Evolutionary conservation across 2,113 vertebrate genomes (phyloP), one percentile per base, ranked within the genome.

Genomic region (Ailuropoda melanoleuca): DNA sequence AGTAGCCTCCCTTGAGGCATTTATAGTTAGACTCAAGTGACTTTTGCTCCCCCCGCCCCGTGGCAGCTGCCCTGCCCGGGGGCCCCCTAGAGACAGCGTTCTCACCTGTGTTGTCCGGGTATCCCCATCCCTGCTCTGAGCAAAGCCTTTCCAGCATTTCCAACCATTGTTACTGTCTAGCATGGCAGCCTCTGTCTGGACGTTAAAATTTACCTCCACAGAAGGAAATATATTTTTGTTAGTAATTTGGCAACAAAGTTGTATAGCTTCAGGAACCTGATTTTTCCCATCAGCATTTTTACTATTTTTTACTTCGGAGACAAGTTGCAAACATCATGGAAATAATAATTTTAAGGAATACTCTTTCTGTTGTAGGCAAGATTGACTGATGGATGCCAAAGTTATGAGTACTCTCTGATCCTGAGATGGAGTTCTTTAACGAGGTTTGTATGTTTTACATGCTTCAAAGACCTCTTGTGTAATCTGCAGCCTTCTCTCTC

Each of bases 211-310:
- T 83, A 62, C 50, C 87, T 90, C 55, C 50, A 34, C 31, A 46
- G n/a, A 97, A 93, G 75, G 43, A 90, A 37, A 82, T 37, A 12
- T 11, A 84, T 39, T 64, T 95, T 74, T n/a, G 18, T 96, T 94
- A 77, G 7, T 37, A 56, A 72, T 88, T 34, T 94, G 46, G 31
- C 37, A 94, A 72, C 17, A 60, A 55, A 26, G 14, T 62, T 95
- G 15, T 58, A 11, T 58, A 39, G 56, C 34, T 64, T 75, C 0
- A 8, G 12, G 13, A 53, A 55, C 2, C 8, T 56, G 70, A 37
- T 81, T 85, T 95, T 58, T 62, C 48, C n/a, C n/a, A 66, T 72
- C 48, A 43, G 21, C 18, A 19, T 17, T 60, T 10, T 90, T 43
- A 53, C 70, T 46, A 68, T 64, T 80, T 96, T 84, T 82, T 74